These are phyloP conservation scores for Lynx canadensis DNA, from an alignment of 2,113 vertebrate species.

Conservation along the genomic window DNA sequence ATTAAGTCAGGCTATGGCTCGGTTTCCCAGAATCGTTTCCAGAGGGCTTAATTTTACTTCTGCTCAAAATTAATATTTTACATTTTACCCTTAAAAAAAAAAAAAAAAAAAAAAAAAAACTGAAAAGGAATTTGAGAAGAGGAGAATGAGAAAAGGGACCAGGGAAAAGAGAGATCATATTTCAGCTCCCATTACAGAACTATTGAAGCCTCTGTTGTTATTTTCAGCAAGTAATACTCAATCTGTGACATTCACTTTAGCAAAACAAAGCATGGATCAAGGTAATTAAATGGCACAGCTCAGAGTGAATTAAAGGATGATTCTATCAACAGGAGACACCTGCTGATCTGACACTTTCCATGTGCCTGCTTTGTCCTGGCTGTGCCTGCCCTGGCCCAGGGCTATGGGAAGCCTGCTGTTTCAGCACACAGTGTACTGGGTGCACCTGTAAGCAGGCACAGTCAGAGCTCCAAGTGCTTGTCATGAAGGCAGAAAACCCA, in stretches of 20 bases:
- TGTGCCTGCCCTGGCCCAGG: accelerated
- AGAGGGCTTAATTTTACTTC: constrained; percentile 86
- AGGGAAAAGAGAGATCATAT: constrained; percentile 69
- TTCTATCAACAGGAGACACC: constrained; percentile 52
- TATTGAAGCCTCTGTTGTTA: constrained; percentile 50
- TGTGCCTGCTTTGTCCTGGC: not conserved
- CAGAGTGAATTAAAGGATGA: constrained; percentile 69
- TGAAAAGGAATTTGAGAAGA: not conserved
- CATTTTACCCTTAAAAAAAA: constrained; percentile 71
- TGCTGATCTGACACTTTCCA: not conserved
- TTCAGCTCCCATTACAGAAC: constrained; percentile 62
- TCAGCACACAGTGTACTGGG: accelerated
- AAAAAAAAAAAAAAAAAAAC: constrained; percentile 41
- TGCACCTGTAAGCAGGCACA: too few species aligned
- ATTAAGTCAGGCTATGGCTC: constrained; percentile 86
- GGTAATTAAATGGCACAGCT: constrained; percentile 80
- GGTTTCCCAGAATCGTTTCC: constrained; percentile 83
- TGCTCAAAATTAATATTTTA: constrained; percentile 87
- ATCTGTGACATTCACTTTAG: constrained; percentile 80
- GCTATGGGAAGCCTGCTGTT: accelerated
- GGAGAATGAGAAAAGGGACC: not conserved
- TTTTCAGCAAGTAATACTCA: constrained; percentile 78
- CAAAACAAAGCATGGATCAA: constrained; percentile 80
- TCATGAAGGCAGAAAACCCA: not conserved
- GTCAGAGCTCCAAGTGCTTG: not conserved